phyloP scores from a whole-genome alignment of 2,113 vertebrate species.

The Serilophus lunatus region DNA sequence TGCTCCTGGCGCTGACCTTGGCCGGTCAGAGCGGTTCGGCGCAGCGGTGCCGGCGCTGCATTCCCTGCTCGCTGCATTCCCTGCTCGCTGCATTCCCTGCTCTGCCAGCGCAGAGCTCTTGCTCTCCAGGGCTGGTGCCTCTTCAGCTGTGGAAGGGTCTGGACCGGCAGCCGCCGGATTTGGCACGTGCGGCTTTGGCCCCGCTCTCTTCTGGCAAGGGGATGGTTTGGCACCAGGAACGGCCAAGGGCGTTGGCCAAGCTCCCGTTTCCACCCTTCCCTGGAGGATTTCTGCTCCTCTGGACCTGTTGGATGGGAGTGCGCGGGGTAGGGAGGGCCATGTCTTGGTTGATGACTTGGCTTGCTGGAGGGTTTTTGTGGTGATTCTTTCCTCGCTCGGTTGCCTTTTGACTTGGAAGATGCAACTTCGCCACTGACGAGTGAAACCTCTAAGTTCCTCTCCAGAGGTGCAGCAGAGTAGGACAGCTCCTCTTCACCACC shows the following conservation, averaged over 20 bases:
- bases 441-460: neutral
- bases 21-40: accelerated
- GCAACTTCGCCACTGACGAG: neutral
- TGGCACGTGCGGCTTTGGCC: neutral
- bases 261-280: neutral
- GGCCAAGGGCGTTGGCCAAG: neutral
- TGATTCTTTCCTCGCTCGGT: neutral
- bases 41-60: neutral
- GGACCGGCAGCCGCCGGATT: neutral
- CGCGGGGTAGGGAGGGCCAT: accelerated
- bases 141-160: neutral
- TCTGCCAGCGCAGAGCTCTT: neutral
- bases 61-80: neutral
- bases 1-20: neutral
- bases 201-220: neutral
- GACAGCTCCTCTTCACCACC: neutral
- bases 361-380: neutral
- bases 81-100: neutral
- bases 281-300: neutral
- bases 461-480: neutral
- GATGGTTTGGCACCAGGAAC: neutral
- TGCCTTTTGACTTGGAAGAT: neutral
- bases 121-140: neutral
- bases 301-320: neutral
- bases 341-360: neutral